Percentiles rank a stretch among this genome's conserved stretches.
These are phyloP conservation scores for Acinonyx jubatus DNA, from an alignment of 2,113 vertebrate genomes.

Conservation along the genomic window DNA sequence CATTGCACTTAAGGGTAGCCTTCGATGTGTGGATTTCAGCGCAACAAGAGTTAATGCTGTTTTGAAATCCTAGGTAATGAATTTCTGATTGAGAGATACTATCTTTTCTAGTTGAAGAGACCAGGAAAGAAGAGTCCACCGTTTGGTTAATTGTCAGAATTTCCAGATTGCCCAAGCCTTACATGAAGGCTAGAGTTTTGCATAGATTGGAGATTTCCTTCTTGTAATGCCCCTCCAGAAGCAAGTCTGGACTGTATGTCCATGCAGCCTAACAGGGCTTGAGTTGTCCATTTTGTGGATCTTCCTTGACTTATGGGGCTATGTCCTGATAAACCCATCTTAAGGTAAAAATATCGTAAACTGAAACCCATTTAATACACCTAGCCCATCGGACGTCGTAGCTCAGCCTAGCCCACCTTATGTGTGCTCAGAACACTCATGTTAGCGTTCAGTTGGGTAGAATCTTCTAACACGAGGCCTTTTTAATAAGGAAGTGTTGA, in stretches of 20 bases:
- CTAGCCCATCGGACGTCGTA: background rate
- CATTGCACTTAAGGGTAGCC: background rate
- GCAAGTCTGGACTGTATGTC: background rate
- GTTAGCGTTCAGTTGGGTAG: background rate
- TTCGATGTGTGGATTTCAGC: background rate
- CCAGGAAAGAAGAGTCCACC: background rate
- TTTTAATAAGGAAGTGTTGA: background rate
- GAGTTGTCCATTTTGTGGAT: background rate
- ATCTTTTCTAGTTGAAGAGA: background rate
- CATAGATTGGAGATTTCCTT: background rate
- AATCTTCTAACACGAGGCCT: background rate
- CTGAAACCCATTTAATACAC: too few relatives aligned
- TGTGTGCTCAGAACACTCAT: background rate
- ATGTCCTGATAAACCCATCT: background rate
- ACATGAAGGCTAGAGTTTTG: background rate
- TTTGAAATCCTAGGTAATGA: background rate
- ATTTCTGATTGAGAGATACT: background rate
- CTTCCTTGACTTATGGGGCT: background rate
- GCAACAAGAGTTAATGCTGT: background rate
- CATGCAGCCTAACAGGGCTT: fast-evolving
- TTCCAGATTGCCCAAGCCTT: background rate
- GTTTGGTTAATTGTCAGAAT: background rate
- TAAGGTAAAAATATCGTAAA: background rate
- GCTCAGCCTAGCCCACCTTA: background rate
- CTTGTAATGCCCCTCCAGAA: background rate